These are phyloP conservation scores for Camponotus fellah DNA, from an alignment of 2,888 invertebrate species.

Conservation along the genomic window DNA sequence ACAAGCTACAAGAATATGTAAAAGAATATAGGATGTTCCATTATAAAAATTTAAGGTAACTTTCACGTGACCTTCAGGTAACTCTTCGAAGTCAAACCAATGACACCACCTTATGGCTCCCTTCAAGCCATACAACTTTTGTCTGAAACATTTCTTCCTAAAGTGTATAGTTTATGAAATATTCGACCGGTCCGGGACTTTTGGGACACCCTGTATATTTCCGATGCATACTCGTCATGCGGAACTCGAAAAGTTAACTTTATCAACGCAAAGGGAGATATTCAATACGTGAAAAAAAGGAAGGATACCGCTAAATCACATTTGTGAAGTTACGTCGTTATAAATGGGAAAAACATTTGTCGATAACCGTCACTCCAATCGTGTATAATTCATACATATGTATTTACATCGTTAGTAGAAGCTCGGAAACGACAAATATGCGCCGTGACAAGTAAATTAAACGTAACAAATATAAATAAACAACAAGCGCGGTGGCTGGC, in stretches of 20 bases:
- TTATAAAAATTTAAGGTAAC: too few relatives aligned
- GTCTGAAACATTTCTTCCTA: too few relatives aligned
- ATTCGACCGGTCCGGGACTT: too few relatives aligned
- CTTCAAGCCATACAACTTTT: too few relatives aligned
- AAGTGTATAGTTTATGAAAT: too few relatives aligned
- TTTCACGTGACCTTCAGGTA: too few relatives aligned
- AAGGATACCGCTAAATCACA: constrained; percentile 35
- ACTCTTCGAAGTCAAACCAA: too few relatives aligned
- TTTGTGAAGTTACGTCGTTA: constrained; percentile 53
- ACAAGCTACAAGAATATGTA: too few relatives aligned
- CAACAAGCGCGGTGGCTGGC: background rate
- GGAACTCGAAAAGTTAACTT: constrained; percentile 47
- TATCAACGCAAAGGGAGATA: constrained; percentile 47
- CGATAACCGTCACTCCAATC: constrained; percentile 43
- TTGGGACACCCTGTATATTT: too few relatives aligned
- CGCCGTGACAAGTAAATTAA: constrained; percentile 33
- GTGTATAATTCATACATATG: constrained; percentile 46
- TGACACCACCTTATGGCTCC: too few relatives aligned
- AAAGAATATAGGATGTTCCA: too few relatives aligned
- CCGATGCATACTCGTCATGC: constrained; percentile 25
- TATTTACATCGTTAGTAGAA: constrained; percentile 38
- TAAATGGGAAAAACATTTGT: constrained; percentile 45
- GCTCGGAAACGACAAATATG: constrained; percentile 41
- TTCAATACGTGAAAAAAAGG: constrained; percentile 33
- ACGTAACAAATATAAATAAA: constrained; percentile 29